Evolutionary conservation across 2,888 invertebrate genomes (phyloP), one percentile per base, ranked within the genome.

Genomic region (Calameuta filiformis): DNA sequence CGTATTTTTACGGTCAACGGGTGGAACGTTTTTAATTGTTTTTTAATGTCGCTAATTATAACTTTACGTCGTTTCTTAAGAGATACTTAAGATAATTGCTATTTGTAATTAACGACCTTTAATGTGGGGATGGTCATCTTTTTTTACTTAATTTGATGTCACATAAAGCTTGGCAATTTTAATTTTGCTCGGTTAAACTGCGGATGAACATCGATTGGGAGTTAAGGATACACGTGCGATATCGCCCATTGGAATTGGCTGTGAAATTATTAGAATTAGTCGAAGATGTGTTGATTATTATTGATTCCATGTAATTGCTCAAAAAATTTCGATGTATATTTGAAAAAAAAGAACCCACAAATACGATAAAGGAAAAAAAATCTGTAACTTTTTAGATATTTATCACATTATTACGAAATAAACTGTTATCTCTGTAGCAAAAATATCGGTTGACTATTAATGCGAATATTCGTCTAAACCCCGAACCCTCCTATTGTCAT

Each of bases 381-480:
- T 81, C 81, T 89, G 86, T 89, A 87, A 86, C 87, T 88, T 88
- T 88, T 85, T 87, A 87, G 84, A 87, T 85, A 87, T 87, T 88
- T 86, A 87, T 85, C 83, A 80, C 82, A 83, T 80, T 85, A 86
- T 82, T 83, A 81, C 79, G 78, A 82, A 89, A 89, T 89, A 89
- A 88, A 89, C 83, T 87, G 84, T 89, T 87, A 87, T 82, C 82
- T 83, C 79, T 40, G 71, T 77, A 80, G 75, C 30, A 75, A 78
- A 69, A 56, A 56, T 56, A 23, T 23, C 2, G 9, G 2, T 56
- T 23, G 56, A 56, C 23, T 23, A 23, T 56, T 23, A 56, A 15
- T 56, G 23, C 56, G 56, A 23, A 56, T 56, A 23, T 56, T 9
- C 9, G 56, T 23, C 6, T 56, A 23, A 23, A 23, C 56, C 56